Percentiles rank a stretch among this genome's conserved stretches.
phyloP scores from a whole-genome alignment of 64 coral and sea anemone genomes.

The Stichodactyla helianthus region DNA sequence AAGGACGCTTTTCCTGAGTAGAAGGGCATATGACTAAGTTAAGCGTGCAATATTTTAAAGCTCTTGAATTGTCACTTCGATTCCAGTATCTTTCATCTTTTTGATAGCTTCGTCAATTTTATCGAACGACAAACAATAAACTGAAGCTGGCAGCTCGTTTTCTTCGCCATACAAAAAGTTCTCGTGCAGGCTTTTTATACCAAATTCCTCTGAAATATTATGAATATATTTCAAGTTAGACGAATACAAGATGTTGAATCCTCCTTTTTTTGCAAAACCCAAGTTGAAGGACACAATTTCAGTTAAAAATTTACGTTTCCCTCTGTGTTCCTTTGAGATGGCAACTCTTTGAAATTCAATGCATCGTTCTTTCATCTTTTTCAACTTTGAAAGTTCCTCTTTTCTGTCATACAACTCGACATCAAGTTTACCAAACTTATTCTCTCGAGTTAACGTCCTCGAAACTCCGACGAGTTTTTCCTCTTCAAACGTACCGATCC shows the following conservation, averaged over 20 bases:
- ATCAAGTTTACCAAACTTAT: slow-evolving; percentile 44
- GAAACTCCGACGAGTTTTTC: slow-evolving; percentile 1
- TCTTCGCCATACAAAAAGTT: background rate
- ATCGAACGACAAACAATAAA: background rate
- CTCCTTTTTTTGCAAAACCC: background rate
- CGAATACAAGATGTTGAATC: background rate
- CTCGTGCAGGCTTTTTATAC: background rate
- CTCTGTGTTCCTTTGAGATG: background rate
- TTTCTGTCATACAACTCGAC: slow-evolving; percentile 28
- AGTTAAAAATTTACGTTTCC: background rate
- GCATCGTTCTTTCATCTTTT: background rate
- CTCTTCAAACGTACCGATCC: slow-evolving; percentile 6
- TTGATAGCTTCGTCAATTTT: background rate
- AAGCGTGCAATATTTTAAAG: too few species aligned
- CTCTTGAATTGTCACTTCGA: background rate
- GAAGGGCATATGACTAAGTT: too few species aligned
- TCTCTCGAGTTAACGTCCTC: slow-evolving; percentile 25
- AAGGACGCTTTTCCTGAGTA: too few species aligned
- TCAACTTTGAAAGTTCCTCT: too few species aligned
- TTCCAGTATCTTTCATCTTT: background rate
- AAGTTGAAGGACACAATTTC: background rate
- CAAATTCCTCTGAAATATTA: background rate
- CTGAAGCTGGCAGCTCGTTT: background rate
- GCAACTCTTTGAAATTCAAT: background rate
- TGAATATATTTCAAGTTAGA: background rate